Evolutionary conservation across 1,140 invertebrate species (phyloP), one percentile per base, ranked within the genome.

Genomic region (Zeugodacus cucurbitae): DNA sequence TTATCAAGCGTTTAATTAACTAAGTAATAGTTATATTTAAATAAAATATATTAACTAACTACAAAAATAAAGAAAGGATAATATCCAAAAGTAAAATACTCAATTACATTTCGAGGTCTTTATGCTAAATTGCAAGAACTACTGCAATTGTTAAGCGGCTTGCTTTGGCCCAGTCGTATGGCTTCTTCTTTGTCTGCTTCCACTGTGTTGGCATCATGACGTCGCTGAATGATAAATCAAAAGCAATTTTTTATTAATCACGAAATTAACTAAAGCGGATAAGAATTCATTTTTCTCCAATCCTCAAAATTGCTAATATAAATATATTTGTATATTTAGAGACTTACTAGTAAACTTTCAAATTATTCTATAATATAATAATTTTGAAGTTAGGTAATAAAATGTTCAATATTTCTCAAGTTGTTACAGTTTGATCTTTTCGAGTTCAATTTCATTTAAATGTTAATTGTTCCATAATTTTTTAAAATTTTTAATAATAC

Each of bases 101-200:
- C 11, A 57, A 20, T 54, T 26, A 86, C 29, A 26, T 70, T 70
- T 91, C 89, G 89, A 90, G 91, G 91, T 88, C 91, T 92, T 89
- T 93, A 93, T 89, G 92, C 92, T 88, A 93, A 89, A 90, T 93
- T 93, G 90, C 92, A 93, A 20, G 92, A 93, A 89, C 91, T 93
- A 85, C 92, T 93, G 87, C 92, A 93, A 78, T 90, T 91, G 86
- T 92, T 92, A 10, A 93, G 88, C 1, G 92, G 91, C 86, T 92
- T 93, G 26, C 92, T 89, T 88, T 93, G 91, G 20, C 92, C 92
- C 88, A 93, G 87, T 20, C 90, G 91, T 22, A 93, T 92, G 14
- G 91, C 91, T 64, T 90, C 89, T 37, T 92, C 91, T 10, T 90
- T 89, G 32, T 91, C 88, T 11, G 89, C 89, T 78, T 93, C 88